These are phyloP conservation scores for Xylocampa areola DNA, from an alignment of 2,888 invertebrate genomes.

Conservation along the genomic window DNA sequence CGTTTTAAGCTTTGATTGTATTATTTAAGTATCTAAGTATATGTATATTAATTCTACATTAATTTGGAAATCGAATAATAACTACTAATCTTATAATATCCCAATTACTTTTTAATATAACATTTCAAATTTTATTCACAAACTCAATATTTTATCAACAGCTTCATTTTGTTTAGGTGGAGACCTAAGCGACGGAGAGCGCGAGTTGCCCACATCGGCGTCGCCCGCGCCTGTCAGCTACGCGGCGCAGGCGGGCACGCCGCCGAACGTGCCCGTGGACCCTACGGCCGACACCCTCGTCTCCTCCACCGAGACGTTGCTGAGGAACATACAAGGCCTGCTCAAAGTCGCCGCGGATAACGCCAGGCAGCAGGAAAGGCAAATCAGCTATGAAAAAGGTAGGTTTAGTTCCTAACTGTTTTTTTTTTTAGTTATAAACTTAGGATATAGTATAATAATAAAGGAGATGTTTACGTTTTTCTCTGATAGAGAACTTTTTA, in stretches of 20 bases:
- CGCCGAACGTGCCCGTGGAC: conserved; percentile 83
- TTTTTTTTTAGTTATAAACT: neutral
- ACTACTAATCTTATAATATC: neutral
- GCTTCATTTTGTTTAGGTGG: conserved; percentile 75
- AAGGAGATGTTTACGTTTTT: too few species aligned
- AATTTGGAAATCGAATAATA: too few species aligned
- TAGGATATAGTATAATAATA: too few species aligned
- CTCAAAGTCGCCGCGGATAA: conserved; percentile 99
- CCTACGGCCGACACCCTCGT: conserved; percentile 88
- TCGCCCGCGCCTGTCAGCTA: conserved; percentile 94
- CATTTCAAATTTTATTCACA: conserved; percentile 11
- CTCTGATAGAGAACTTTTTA: too few species aligned
- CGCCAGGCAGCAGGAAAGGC: conserved; percentile 98
- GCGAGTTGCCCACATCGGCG: conserved; percentile 91
- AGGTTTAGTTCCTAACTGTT: conserved; percentile 69
- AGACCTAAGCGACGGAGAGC: conserved; percentile 94
- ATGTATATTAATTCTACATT: too few species aligned
- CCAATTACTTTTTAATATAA: too few species aligned
- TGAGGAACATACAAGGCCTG: conserved; percentile 98
- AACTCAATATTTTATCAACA: conserved; percentile 48
- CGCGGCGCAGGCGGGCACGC: conserved; percentile 92
- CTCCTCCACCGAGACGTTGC: conserved; percentile 97
- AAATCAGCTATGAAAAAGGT: conserved; percentile 99
- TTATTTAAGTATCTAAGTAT: too few species aligned
- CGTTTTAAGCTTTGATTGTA: conserved; percentile 17